A percentile compares a stretch with the other conserved stretches of the same genome.
Conservation (phyloP, 2,797 vertebrate genomes). For the Poliocrania exsul region DNA sequence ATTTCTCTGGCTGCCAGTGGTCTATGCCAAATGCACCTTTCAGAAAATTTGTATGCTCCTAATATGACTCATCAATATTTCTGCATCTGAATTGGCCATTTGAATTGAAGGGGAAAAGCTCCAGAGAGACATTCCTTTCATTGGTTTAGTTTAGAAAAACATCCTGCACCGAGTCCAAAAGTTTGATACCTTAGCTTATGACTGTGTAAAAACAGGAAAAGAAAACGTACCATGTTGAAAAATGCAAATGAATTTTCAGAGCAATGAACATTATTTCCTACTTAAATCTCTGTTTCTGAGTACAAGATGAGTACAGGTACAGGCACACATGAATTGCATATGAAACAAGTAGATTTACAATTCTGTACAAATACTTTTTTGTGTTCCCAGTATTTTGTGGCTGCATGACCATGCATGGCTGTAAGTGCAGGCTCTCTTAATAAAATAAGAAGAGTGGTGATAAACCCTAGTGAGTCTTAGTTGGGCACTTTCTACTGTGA, state of each 20-base stretch:
- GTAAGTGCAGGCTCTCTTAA: neutral
- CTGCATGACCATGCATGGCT: rapidly evolving
- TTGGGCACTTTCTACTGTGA: neutral
- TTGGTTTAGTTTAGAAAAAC: neutral
- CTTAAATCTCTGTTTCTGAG: neutral
- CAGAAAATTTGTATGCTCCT: neutral
- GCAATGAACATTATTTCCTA: neutral
- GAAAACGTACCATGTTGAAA: neutral
- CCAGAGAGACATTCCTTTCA: neutral
- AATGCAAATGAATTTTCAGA: neutral
- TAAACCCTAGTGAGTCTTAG: neutral
- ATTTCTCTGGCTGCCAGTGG: neutral
- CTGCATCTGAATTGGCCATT: neutral
- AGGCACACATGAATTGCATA: neutral
- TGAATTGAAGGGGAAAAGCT: neutral
- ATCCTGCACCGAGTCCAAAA: neutral
- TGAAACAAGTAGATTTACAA: neutral
- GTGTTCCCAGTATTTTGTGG: neutral
- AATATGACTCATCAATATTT: neutral
- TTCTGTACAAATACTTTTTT: neutral
- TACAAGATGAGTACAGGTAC: neutral
- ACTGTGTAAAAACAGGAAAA: neutral
- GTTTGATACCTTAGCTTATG: neutral
- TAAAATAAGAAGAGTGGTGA: neutral
- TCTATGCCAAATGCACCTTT: neutral